These are phyloP conservation scores for Tetramorium parvispinum DNA, from an alignment of 1,140 invertebrate species.

Conservation along the genomic window DNA sequence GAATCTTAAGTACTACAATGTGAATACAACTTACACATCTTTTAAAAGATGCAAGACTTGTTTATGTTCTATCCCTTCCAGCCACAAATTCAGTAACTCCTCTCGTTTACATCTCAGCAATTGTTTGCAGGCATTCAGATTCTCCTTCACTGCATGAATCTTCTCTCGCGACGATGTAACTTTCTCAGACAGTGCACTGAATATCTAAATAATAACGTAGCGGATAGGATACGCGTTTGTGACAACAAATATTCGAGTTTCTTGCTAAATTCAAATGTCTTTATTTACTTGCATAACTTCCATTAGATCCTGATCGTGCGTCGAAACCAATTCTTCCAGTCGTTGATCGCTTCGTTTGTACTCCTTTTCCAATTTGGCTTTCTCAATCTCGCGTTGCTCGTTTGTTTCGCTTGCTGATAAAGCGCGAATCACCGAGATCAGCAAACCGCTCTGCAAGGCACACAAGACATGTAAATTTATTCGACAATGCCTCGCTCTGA, in stretches of 20 bases:
- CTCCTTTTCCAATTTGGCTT: conserved; percentile 96
- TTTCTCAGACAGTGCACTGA: conserved; percentile 92
- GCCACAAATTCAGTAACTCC: conserved; percentile 96
- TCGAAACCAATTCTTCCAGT: conserved; percentile 95
- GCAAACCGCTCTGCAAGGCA: conserved; percentile 91
- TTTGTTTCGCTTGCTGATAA: conserved; percentile 97
- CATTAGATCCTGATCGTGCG: conserved; percentile 95
- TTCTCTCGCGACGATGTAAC: conserved; percentile 93
- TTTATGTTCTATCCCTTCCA: conserved; percentile 97
- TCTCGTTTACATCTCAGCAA: conserved; percentile 96
- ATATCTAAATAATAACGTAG: conserved; percentile 87
- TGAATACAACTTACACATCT: conserved; percentile 90
- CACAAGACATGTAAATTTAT: not conserved
- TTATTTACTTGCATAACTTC: conserved; percentile 91
- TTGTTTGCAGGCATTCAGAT: conserved; percentile 95
- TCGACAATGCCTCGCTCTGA: conserved; percentile 60
- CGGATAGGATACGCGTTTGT: not conserved
- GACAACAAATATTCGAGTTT: not conserved
- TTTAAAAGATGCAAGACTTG: conserved; percentile 94
- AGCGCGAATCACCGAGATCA: conserved; percentile 97
- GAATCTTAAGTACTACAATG: not conserved
- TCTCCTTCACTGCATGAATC: conserved; percentile 94
- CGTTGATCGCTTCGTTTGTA: conserved; percentile 95
- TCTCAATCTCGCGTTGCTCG: conserved; percentile 97
- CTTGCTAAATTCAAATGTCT: not conserved